phyloP scores from a whole-genome alignment of 1,140 invertebrate genomes.

The Zaprionus inermis region DNA sequence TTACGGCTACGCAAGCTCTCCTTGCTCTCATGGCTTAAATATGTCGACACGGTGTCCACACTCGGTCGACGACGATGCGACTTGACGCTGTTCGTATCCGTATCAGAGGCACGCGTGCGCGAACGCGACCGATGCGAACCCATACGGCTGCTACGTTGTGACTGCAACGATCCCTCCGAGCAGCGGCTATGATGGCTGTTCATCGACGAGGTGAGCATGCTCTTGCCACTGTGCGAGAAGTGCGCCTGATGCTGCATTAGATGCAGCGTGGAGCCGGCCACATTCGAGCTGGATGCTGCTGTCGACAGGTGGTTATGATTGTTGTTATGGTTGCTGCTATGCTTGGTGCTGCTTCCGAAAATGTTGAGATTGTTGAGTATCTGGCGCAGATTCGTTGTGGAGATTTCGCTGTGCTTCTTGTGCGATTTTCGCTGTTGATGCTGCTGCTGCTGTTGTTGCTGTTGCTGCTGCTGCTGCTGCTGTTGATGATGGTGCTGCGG shows the following conservation, averaged over 20 bases:
- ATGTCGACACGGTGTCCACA: conserved; percentile 94
- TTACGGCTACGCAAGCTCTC: conserved; percentile 85
- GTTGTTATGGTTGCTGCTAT: conserved; percentile 48
- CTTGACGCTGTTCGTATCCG: conserved; percentile 89
- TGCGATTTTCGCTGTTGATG: conserved; percentile 70
- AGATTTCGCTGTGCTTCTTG: conserved; percentile 79
- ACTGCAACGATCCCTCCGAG: conserved; percentile 79
- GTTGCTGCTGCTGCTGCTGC: conserved; percentile 42
- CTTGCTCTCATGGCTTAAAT: conserved; percentile 93
- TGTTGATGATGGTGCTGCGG: conserved; percentile 35
- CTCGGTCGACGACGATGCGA: conserved; percentile 90
- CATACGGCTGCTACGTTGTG: conserved; percentile 82
- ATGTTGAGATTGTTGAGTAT: conserved; percentile 92
- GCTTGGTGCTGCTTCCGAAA: conserved; percentile 87
- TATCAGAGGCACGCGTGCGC: conserved; percentile 84
- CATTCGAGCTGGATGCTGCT: conserved; percentile 27
- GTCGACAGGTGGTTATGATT: conserved; percentile 27
- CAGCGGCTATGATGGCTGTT: conserved; percentile 82
- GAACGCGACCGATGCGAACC: conserved; percentile 81
- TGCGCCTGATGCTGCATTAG: conserved; percentile 51
- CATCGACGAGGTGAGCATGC: conserved; percentile 78
- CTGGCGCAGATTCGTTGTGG: conserved; percentile 88
- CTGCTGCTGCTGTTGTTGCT: conserved; percentile 52
- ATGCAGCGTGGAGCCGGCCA: conserved; percentile 41
- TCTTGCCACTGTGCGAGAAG: conserved; percentile 75